Evolutionary conservation across 1,140 invertebrate species (phyloP).

Genomic region (Sitobion miscanthi): DNA sequence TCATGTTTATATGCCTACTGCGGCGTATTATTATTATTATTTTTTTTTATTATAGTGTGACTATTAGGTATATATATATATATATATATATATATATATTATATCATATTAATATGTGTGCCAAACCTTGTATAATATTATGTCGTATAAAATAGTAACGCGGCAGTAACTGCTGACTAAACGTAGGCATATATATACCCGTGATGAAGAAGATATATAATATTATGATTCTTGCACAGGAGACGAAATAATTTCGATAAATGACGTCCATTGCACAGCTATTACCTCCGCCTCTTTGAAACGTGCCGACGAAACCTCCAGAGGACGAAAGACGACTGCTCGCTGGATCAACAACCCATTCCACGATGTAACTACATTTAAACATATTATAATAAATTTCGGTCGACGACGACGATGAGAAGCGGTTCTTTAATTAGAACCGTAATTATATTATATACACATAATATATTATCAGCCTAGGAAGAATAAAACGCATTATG

Average conservation of each 20-base stretch:
- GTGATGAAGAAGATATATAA: background rate
- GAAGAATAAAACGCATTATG: slow-evolving; percentile 24
- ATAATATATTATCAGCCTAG: background rate
- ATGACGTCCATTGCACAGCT: background rate
- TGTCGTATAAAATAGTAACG: background rate
- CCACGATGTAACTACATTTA: background rate
- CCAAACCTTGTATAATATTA: background rate
- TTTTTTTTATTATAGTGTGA: background rate
- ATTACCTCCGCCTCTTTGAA: background rate
- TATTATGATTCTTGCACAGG: background rate
- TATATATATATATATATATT: too few relatives aligned
- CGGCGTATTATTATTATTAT: background rate
- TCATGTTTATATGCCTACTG: background rate
- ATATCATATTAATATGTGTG: background rate
- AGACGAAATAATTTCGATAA: slow-evolving; percentile 6
- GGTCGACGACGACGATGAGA: slow-evolving; percentile 37
- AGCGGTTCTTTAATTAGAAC: slow-evolving; percentile 39
- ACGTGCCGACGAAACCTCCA: background rate
- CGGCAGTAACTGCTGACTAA: background rate
- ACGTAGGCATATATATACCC: background rate
- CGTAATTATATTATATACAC: slow-evolving; percentile 2
- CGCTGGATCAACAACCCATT: slow-evolving; percentile 2
- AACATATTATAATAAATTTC: slow-evolving; percentile 22
- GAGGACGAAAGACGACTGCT: background rate
- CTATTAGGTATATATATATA: background rate